Evolutionary conservation across 2,888 invertebrate species (phyloP).

Genomic region (Drosophila aldrichi): DNA sequence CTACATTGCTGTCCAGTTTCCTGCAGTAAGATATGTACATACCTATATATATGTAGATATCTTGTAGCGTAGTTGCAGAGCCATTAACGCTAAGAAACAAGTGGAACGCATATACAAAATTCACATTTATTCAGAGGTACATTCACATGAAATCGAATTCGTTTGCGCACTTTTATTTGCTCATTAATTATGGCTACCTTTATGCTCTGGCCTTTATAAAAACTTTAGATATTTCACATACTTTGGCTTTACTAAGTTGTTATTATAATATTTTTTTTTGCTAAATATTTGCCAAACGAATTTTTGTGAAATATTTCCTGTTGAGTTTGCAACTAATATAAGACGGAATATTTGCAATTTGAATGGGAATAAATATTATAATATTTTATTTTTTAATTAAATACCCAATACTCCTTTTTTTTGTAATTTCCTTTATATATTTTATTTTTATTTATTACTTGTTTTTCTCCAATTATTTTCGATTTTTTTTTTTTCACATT

Average conservation of each 20-base stretch:
- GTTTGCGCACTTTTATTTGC: constrained; percentile 34
- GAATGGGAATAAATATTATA: too few species aligned
- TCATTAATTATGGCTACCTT: constrained; percentile 46
- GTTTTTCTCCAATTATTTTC: too few species aligned
- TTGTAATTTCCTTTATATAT: too few species aligned
- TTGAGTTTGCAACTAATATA: background rate
- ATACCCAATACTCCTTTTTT: too few species aligned
- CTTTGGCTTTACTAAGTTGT: background rate
- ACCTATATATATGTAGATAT: background rate
- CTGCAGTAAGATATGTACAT: constrained; percentile 7
- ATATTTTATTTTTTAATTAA: too few species aligned
- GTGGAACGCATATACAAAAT: constrained; percentile 40
- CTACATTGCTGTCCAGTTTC: constrained; percentile 6
- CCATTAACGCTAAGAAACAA: constrained; percentile 34
- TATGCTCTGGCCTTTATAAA: background rate
- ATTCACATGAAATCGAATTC: constrained; percentile 11
- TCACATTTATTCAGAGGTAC: background rate
- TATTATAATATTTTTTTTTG: background rate
- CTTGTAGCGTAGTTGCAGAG: constrained; percentile 13
- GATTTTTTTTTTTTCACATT: too few species aligned
- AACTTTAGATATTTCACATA: constrained; percentile 1
- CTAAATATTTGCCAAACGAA: background rate
- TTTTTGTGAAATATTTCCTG: background rate
- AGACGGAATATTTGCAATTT: too few species aligned
- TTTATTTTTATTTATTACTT: too few species aligned